phyloP scores from a whole-genome alignment of 2,888 invertebrate species.

The Griposia aprilina region DNA sequence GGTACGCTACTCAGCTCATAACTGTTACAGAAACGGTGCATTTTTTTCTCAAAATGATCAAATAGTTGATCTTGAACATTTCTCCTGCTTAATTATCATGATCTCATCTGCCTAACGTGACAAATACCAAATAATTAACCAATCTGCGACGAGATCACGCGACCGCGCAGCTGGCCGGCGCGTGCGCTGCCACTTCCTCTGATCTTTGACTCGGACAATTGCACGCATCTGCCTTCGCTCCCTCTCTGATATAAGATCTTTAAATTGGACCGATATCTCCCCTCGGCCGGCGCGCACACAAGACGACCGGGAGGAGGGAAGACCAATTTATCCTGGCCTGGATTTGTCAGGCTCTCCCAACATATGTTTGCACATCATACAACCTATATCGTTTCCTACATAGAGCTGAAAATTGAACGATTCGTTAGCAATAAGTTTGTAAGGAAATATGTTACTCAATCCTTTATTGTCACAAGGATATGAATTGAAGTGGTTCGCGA shows the following conservation, averaged over 20 bases:
- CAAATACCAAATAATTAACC: conserved; percentile 77
- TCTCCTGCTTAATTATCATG: conserved; percentile 59
- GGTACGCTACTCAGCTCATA: conserved; percentile 35
- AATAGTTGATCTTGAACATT: conserved; percentile 30
- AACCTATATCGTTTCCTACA: conserved; percentile 32
- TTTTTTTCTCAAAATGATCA: not conserved
- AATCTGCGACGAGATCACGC: conserved; percentile 54
- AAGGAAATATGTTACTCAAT: conserved; percentile 88
- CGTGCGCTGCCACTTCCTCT: conserved; percentile 88
- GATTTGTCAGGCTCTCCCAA: conserved; percentile 66
- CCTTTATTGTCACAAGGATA: conserved; percentile 88
- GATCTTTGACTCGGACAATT: conserved; percentile 90
- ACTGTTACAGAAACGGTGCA: not conserved
- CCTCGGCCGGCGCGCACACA: conserved; percentile 66
- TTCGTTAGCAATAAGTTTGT: conserved; percentile 70
- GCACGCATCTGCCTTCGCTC: conserved; percentile 85
- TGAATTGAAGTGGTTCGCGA: conserved; percentile 90
- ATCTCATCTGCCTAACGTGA: conserved; percentile 69
- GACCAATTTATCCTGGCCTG: conserved; percentile 75
- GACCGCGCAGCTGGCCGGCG: conserved; percentile 68
- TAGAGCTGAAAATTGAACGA: conserved; percentile 45
- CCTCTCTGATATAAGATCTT: conserved; percentile 79
- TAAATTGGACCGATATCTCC: conserved; percentile 79
- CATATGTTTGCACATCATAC: conserved; percentile 61
- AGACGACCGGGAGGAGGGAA: conserved; percentile 65